A percentile compares a stretch with the other conserved stretches of the same genome.
phyloP scores from a whole-genome alignment of 2,797 vertebrate genomes.

The Squalus acanthias region DNA sequence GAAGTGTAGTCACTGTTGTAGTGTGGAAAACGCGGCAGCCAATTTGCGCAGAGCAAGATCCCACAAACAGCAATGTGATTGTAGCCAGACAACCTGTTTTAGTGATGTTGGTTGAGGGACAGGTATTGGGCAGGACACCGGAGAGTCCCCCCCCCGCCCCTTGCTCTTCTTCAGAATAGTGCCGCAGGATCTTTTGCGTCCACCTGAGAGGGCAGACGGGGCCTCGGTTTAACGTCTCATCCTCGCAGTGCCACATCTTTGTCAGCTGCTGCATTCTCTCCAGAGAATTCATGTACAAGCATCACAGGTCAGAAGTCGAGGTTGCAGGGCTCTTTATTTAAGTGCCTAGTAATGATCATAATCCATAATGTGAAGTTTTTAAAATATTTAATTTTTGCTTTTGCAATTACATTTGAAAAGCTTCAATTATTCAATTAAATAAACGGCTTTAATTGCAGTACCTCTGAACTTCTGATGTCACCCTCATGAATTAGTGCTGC shows the following conservation, averaged over 20 bases:
- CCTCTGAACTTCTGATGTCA: not conserved
- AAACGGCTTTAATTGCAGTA: not conserved
- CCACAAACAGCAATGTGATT: not conserved
- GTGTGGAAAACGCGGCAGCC: not conserved
- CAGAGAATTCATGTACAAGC: not conserved
- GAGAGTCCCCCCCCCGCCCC: not conserved
- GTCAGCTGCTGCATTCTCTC: not conserved
- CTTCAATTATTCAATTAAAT: slow-evolving; percentile 14
- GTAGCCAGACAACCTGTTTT: not conserved
- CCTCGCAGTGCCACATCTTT: not conserved
- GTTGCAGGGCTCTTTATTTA: not conserved
- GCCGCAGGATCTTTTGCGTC: not conserved
- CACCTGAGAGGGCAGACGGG: not conserved
- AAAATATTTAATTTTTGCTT: slow-evolving; percentile 15
- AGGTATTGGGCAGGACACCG: not conserved
- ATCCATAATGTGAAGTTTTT: not conserved
- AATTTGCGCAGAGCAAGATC: not conserved
- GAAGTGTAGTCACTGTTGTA: not conserved
- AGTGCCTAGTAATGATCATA: not conserved
- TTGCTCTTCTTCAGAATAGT: not conserved
- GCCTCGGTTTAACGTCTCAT: not conserved
- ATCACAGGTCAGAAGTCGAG: not conserved
- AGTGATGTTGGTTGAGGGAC: not conserved
- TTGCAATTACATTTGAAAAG: slow-evolving; percentile 18
- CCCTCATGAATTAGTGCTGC: not conserved